Percentiles rank a stretch among this genome's conserved stretches.
Conservation (phyloP, 2,797 vertebrate species). For the Propithecus deckenii region DNA sequence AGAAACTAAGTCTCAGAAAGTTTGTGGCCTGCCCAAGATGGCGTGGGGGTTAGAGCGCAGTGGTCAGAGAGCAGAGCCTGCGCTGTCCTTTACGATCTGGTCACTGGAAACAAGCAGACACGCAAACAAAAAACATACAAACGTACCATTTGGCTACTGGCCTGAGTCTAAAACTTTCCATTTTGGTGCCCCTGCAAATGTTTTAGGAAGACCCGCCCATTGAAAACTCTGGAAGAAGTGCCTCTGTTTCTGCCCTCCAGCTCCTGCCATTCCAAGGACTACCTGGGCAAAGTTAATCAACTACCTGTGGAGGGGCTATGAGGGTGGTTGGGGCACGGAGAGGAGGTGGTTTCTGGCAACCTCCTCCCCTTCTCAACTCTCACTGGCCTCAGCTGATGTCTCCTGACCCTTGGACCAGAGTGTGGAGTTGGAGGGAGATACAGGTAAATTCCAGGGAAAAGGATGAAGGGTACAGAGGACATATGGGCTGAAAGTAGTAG, state of each 20-base stretch:
- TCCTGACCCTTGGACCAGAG: neutral
- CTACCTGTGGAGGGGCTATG: neutral
- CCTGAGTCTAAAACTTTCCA: neutral
- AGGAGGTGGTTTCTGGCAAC: neutral
- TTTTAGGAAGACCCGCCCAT: neutral
- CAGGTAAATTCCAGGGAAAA: neutral
- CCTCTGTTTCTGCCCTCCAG: neutral
- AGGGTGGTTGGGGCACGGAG: neutral
- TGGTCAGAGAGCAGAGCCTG: neutral
- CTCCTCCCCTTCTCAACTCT: neutral
- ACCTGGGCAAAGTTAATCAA: neutral
- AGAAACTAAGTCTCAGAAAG: conserved; percentile 3
- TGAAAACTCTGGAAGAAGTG: neutral
- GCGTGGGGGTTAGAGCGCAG: accelerated
- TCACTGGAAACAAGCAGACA: neutral
- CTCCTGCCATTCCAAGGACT: neutral
- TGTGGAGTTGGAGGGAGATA: neutral
- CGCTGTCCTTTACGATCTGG: neutral
- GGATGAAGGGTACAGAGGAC: neutral
- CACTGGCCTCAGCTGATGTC: neutral
- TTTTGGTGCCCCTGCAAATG: neutral
- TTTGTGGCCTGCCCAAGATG: neutral
- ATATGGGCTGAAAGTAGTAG: neutral
- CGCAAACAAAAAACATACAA: neutral
- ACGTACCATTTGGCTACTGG: neutral